A percentile compares a stretch with the other conserved stretches of the same genome.
phyloP scores from a whole-genome alignment of 1,140 invertebrate species.

The Artemia franciscana region DNA sequence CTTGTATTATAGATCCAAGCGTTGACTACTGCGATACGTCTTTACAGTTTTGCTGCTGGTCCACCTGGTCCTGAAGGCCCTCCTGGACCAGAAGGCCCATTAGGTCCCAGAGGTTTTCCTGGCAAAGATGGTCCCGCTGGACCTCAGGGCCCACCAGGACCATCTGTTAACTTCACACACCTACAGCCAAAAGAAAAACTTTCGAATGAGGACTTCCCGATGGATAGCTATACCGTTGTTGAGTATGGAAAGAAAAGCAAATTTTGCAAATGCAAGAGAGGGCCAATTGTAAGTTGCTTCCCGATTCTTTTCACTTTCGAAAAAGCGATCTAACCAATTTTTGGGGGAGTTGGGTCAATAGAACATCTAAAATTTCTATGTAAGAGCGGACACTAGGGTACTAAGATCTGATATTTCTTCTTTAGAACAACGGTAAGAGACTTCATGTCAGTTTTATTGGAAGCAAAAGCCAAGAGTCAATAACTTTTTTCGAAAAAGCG shows the following conservation, averaged over 20 bases:
- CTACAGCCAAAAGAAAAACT: slow-evolving; percentile 5
- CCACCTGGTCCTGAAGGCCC: slow-evolving; percentile 23
- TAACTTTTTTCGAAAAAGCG: too few species aligned
- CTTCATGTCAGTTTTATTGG: too few species aligned
- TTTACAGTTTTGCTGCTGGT: slow-evolving; percentile 28
- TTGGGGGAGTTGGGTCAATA: too few species aligned
- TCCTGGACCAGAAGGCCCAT: slow-evolving; percentile 20
- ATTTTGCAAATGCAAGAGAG: slow-evolving; percentile 30
- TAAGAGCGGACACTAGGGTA: too few species aligned
- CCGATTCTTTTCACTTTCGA: too few species aligned
- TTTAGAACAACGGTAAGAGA: too few species aligned
- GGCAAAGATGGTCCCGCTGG: slow-evolving; percentile 3
- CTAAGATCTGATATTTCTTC: too few species aligned
- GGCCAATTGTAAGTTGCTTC: slow-evolving; percentile 25
- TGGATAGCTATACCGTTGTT: slow-evolving; percentile 28
- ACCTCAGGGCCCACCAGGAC: slow-evolving; percentile 8
- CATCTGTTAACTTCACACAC: slow-evolving; percentile 4
- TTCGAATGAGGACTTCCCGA: slow-evolving; percentile 16
- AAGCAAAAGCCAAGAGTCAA: too few species aligned
- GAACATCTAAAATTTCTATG: too few species aligned
- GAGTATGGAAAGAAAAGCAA: slow-evolving; percentile 18
- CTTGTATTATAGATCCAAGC: slow-evolving; percentile 26
- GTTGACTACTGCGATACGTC: slow-evolving; percentile 29
- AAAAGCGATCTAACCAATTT: too few species aligned
- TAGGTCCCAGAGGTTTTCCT: slow-evolving; percentile 19